Base-by-base conservation (phyloP, 1,140 invertebrate species). In the Hypothenemus hampei region DNA sequence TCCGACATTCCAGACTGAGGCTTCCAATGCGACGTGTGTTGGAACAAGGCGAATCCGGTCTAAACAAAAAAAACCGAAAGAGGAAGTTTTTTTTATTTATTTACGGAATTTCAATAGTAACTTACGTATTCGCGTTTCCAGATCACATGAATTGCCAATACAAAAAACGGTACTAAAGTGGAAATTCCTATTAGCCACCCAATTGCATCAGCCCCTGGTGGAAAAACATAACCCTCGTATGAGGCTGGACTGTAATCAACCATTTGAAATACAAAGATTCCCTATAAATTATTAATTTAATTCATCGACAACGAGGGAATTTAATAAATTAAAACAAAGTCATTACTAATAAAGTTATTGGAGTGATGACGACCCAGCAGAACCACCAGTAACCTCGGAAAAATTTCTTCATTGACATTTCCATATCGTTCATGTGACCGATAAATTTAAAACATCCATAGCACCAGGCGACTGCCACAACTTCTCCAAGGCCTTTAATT, bases 401-500 rank as follows among this genome's bases (percentile, higher is more conserved):
- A 0, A 77, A 51, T 49, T 60, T 65, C 24, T 74, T 73, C 15
- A 82, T 70, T 48, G 72, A 73, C 33, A 62, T 62, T 18, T 53
- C 19, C 81, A 83, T 83, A 26, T 72, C 64, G 5, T 59, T 66
- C 33, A 84, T 69, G 63, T 82, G 77, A 6, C 71, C 66, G 35
- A 82, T 67, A 19, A 80, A 79, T 55, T 73, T 71, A 39, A 74
- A 74, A 46, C 77, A 78, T 3, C 87, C 87, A 69, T 90, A 90
- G 13, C 83, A 78, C 83, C 85, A 89, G 7, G 79, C 75, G 0
- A 87, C 77, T 6, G 81, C 74, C 5, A 77, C 71, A 18, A 84
- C 78, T 77, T 91, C 86, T 16, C 78, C 77, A 22, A 86, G 67
- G 24, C 86, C 87, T 54, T n/a, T n/a, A n/a, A n/a, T n/a, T n/a